These are phyloP conservation scores for Mizuhopecten yessoensis DNA, from an alignment of 1,140 invertebrate genomes.

Conservation along the genomic window DNA sequence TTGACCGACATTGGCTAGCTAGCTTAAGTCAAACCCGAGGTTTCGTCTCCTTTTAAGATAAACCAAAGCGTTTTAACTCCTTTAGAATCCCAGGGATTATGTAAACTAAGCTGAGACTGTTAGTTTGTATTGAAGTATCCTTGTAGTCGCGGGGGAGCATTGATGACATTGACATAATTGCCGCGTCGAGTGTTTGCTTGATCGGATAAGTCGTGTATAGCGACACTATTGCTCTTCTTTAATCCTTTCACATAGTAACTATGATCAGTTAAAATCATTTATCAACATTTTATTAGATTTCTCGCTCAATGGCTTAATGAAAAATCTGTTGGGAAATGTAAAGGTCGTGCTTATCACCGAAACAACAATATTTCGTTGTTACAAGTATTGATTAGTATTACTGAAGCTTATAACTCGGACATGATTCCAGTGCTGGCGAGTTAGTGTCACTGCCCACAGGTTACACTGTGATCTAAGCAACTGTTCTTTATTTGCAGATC, in stretches of 20 bases:
- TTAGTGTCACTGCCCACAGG: neutral
- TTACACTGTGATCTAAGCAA: neutral
- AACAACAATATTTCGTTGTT: neutral
- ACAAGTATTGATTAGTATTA: neutral
- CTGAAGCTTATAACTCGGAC: neutral
- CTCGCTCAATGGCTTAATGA: conserved; percentile 26
- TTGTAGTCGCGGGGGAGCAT: neutral
- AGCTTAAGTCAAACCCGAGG: neutral
- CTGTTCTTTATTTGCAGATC: conserved; percentile 24
- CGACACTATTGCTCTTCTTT: neutral
- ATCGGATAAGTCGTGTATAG: neutral
- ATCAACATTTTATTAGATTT: conserved; percentile 28
- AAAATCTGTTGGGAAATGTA: neutral
- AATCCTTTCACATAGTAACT: conserved; percentile 2
- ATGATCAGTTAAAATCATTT: neutral
- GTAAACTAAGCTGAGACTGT: neutral
- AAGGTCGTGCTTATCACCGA: neutral
- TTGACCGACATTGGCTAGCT: neutral
- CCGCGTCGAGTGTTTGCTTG: neutral
- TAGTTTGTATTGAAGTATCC: neutral
- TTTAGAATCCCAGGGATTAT: neutral
- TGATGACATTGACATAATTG: conserved; percentile 28
- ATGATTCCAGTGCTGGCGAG: neutral
- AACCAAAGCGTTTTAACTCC: neutral
- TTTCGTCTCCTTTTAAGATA: neutral